Percentiles rank a stretch among this genome's conserved stretches.
phyloP scores from a whole-genome alignment of 2,113 vertebrate species.

The Myxocyprinus asiaticus region DNA sequence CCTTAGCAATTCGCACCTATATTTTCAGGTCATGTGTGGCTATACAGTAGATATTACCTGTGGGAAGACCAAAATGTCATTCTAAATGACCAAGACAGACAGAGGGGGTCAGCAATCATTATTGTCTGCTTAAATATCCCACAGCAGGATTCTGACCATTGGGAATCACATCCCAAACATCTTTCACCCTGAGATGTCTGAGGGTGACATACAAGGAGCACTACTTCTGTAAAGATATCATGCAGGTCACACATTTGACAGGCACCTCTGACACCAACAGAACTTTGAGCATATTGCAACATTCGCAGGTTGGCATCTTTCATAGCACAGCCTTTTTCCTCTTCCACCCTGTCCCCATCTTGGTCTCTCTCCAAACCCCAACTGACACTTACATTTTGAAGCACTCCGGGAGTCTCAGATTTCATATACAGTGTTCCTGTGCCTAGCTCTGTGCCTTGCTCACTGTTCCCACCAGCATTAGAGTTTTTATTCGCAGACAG shows the following conservation, averaged over 20 bases:
- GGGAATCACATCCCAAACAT: constrained; percentile 19
- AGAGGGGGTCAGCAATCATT: background rate
- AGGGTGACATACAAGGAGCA: too few species aligned
- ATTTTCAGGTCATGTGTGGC: background rate
- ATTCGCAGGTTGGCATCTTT: constrained; percentile 7
- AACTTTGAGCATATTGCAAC: background rate
- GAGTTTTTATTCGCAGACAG: constrained; percentile 24
- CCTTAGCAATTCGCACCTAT: constrained; percentile 5
- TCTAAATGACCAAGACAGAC: constrained; percentile 7
- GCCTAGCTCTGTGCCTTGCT: constrained; percentile 9
- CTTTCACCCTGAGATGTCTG: background rate
- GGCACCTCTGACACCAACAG: background rate
- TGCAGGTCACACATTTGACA: background rate
- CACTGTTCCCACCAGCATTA: constrained; percentile 2
- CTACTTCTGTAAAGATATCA: background rate
- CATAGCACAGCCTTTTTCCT: background rate
- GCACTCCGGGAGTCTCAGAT: constrained; percentile 36
- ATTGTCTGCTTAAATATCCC: constrained; percentile 24
- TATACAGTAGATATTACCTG: constrained; percentile 1
- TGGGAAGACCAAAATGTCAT: constrained; percentile 9
- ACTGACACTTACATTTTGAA: constrained; percentile 47
- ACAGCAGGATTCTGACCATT: background rate
- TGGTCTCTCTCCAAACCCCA: too few species aligned
- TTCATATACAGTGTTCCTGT: background rate
- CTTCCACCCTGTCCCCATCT: too few species aligned